Conservation (phyloP, 2,888 invertebrate genomes). For the Aproaerema taeniolella region DNA sequence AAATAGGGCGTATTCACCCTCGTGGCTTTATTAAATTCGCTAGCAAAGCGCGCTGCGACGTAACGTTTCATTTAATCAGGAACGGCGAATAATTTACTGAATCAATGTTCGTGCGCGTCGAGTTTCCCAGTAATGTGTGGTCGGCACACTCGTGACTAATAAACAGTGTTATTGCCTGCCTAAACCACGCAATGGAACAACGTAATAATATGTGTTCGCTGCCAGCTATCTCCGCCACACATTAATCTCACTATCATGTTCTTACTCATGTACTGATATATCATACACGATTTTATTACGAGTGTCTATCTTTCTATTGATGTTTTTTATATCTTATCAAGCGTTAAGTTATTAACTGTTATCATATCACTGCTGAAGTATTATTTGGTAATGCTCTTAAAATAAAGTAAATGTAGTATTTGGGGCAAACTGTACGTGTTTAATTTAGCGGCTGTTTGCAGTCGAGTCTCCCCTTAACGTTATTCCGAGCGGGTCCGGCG, state of each 20-base stretch:
- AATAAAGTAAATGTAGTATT: conserved; percentile 4
- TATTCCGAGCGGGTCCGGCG: conserved; percentile 37
- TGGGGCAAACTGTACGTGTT: conserved; percentile 10
- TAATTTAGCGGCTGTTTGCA: conserved; percentile 1
- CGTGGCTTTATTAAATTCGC: conserved; percentile 61
- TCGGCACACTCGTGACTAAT: conserved; percentile 51
- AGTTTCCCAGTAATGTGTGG: conserved; percentile 41
- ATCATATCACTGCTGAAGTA: conserved; percentile 5
- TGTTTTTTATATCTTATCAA: conserved; percentile 18
- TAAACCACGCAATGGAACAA: conserved; percentile 46
- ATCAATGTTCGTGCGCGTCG: conserved; percentile 41
- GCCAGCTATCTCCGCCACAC: conserved; percentile 32
- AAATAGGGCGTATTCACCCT: conserved; percentile 63
- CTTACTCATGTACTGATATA: conserved; percentile 25
- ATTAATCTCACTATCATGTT: conserved; percentile 36
- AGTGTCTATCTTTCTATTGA: conserved; percentile 22
- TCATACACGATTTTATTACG: conserved; percentile 23
- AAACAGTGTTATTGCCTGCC: conserved; percentile 46
- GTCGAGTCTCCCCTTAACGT: conserved; percentile 30
- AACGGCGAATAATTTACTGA: conserved; percentile 29
- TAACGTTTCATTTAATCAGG: conserved; percentile 27
- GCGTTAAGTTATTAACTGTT: conserved; percentile 13
- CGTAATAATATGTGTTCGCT: conserved; percentile 38
- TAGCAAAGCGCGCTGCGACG: conserved; percentile 41
- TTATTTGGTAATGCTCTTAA: conserved; percentile 7